Base-by-base conservation (phyloP, 1,140 invertebrate genomes). In the Nymphalis io region DNA sequence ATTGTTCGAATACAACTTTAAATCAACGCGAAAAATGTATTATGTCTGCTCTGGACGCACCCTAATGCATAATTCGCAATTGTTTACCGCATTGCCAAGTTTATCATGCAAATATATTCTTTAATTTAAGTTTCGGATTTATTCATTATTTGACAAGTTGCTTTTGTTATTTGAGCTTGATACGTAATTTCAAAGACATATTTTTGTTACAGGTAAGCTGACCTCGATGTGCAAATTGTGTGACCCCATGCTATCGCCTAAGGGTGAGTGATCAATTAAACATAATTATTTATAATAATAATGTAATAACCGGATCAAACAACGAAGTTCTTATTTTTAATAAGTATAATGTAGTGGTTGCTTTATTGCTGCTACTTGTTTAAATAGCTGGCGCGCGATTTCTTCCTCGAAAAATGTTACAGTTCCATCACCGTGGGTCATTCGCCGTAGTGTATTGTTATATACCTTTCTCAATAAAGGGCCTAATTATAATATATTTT, bases 201-300 rank as follows among this genome's bases (percentile, higher is more conserved):
- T 13, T 27, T 72, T 89, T 85, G 81, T 89, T 89, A 51, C 83
- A 89, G 87, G 87, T 89, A 89, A 89, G 87, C 79, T 82, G 75
- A 61, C 65, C 0, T 33, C 27, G 73, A 60, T 74, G 8, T 87
- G 85, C 80, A 83, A 73, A 74, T 68, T 83, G 62, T 89, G 84
- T 72, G 79, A 85, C 66, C 60, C 69, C 46, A 76, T 76, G 71
- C 64, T 68, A 59, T 74, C 77, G 53, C 55, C 78, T 66, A 79
- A 81, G 70, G 82, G 86, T 87, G 68, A 88, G 84, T 82, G 13
- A 13, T 27, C 23, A 55, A 55, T 53, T 23, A 13, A 27, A 55
- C 3, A 21, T 13, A 15, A 27, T 55, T n/a, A 27, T 55, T 15
- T n/a, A 48, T 48, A n/a, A 13, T 48, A n/a, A 48, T 18, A n/a